phyloP scores from a whole-genome alignment of 1,140 invertebrate genomes.

The Tetramorium parvispinum region DNA sequence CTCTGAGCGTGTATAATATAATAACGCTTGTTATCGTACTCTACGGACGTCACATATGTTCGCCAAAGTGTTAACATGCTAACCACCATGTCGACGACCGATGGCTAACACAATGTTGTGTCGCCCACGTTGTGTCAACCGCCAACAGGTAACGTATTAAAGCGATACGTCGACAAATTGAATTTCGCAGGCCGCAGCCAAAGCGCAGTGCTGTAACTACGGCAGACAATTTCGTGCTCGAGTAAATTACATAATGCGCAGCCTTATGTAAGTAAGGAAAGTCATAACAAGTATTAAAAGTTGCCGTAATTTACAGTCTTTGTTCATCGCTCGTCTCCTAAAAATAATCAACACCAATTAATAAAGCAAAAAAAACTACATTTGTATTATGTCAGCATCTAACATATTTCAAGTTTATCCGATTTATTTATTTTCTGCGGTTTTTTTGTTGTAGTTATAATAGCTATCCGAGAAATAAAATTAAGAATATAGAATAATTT shows the following conservation, averaged over 20 bases:
- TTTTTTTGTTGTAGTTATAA: background rate
- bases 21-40: background rate
- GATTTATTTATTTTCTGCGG: background rate
- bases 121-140: conserved; percentile 19
- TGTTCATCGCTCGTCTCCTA: background rate
- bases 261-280: background rate
- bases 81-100: conserved; percentile 20
- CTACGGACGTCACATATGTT: conserved; percentile 23
- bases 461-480: background rate
- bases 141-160: conserved; percentile 30
- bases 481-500: background rate
- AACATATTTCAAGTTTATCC: background rate
- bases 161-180: conserved; percentile 41
- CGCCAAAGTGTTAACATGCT: conserved; percentile 18
- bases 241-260: background rate
- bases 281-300: background rate
- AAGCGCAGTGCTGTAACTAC: conserved; percentile 5
- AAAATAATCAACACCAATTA: background rate
- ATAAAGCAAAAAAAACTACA: background rate
- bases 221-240: background rate
- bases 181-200: conserved; percentile 18
- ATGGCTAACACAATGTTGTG: conserved; percentile 29
- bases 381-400: background rate
- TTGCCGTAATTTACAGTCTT: background rate
- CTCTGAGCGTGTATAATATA: background rate